Percentiles rank a stretch among this genome's conserved stretches.
phyloP scores from a whole-genome alignment of 2,797 vertebrate species.

The Lemur catta region DNA sequence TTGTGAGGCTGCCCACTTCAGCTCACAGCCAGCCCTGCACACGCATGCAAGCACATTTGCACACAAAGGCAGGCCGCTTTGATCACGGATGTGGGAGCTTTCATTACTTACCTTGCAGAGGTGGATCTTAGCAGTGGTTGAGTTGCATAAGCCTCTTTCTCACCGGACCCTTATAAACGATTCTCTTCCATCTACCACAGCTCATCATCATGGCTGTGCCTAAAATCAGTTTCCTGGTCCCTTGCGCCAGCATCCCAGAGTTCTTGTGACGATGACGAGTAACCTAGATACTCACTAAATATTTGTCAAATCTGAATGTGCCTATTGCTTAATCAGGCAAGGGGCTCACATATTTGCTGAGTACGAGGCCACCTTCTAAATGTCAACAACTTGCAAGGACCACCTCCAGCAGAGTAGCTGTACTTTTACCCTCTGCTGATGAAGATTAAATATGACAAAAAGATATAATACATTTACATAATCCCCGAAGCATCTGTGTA shows the following conservation, averaged over 20 bases:
- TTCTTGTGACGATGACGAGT: neutral
- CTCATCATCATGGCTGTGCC: neutral
- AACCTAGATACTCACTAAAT: neutral
- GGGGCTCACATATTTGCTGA: neutral
- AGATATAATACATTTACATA: neutral
- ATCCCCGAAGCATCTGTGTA: neutral
- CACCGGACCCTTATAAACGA: rapidly evolving
- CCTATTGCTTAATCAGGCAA: neutral
- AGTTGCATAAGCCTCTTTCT: neutral
- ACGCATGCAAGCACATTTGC: rapidly evolving
- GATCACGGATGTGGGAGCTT: rapidly evolving
- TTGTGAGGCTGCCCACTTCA: neutral
- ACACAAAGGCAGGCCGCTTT: neutral
- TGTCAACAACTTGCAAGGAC: neutral
- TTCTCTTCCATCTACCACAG: neutral
- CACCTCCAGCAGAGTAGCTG: neutral
- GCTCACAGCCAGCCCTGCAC: neutral
- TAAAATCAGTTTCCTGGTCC: neutral
- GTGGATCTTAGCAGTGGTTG: neutral
- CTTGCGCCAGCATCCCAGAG: neutral
- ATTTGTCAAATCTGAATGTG: neutral
- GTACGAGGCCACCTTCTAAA: neutral
- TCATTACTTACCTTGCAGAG: neutral
- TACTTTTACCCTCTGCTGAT: neutral
- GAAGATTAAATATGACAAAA: slow-evolving; percentile 8